Conservation (phyloP, 2,113 vertebrate species). For the Sialia sialis region DNA sequence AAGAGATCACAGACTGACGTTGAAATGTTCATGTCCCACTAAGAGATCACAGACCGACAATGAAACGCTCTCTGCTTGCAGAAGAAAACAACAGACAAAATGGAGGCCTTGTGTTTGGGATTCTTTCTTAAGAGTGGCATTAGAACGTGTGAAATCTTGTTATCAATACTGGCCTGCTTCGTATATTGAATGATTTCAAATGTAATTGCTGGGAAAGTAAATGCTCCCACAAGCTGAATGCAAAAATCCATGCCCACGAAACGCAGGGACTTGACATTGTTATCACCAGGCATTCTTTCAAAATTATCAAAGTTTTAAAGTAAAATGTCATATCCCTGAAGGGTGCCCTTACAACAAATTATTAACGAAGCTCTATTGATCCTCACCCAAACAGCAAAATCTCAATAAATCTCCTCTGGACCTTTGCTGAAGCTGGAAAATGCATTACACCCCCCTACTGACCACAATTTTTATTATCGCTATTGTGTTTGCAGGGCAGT, state of each 20-base stretch:
- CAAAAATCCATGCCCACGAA: constrained; percentile 2
- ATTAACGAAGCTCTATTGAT: constrained; percentile 81
- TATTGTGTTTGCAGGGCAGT: constrained; percentile 81
- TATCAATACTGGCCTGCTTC: constrained; percentile 23
- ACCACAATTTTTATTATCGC: constrained; percentile 77
- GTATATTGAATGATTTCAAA: constrained; percentile 12
- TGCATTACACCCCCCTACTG: constrained; percentile 75
- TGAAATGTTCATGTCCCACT: background rate
- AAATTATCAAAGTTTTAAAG: constrained; percentile 72
- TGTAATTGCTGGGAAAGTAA: constrained; percentile 37
- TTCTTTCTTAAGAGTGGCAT: background rate
- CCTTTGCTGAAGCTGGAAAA: constrained; percentile 76
- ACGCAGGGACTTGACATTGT: background rate
- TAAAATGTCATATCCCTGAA: constrained; percentile 77
- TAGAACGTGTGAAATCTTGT: background rate
- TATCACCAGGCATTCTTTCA: constrained; percentile 49
- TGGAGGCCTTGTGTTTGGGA: background rate
- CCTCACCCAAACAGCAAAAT: constrained; percentile 77
- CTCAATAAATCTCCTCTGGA: constrained; percentile 80
- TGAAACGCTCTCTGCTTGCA: background rate
- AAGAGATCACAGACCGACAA: background rate
- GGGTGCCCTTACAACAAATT: constrained; percentile 69
- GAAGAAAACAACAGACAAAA: constrained; percentile 30
- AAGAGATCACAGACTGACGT: background rate
- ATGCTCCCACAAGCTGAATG: constrained; percentile 14